phyloP scores from a whole-genome alignment of 2,113 vertebrate genomes.

The Alligator mississippiensis region DNA sequence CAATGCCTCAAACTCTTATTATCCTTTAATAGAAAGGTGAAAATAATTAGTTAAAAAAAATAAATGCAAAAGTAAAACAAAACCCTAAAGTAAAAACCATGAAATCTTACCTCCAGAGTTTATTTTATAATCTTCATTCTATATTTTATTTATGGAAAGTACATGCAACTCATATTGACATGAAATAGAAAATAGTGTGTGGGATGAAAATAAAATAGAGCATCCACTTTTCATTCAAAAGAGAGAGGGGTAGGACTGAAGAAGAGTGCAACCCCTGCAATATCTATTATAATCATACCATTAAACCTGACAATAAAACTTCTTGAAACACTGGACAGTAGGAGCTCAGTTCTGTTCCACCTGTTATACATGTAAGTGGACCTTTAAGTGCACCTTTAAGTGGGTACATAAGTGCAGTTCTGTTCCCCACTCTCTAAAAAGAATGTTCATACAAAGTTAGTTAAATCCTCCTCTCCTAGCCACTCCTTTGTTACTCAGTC shows the following conservation, averaged over 20 bases:
- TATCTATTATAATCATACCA: background rate
- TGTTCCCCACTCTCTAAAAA: too few species aligned
- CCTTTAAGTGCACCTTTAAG: too few species aligned
- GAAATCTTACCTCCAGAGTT: fast-evolving
- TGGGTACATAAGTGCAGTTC: too few species aligned
- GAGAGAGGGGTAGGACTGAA: background rate
- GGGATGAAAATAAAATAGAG: background rate
- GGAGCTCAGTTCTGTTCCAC: too few species aligned
- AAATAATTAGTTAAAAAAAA: background rate
- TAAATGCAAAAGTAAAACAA: too few species aligned
- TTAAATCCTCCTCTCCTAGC: too few species aligned
- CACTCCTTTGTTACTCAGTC: too few species aligned
- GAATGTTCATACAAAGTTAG: too few species aligned
- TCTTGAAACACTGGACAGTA: background rate
- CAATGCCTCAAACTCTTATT: background rate
- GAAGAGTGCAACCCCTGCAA: background rate
- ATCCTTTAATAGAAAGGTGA: background rate
- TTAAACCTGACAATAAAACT: background rate
- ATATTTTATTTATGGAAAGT: background rate
- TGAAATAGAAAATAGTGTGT: background rate
- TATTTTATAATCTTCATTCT: background rate
- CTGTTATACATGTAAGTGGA: too few species aligned
- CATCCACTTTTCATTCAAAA: background rate
- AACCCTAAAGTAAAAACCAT: background rate
- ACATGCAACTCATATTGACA: fast-evolving